Evolutionary conservation across 37 sponge, comb jelly and placozoan genomes (phyloP).

Genomic region (Halichondria panicea): DNA sequence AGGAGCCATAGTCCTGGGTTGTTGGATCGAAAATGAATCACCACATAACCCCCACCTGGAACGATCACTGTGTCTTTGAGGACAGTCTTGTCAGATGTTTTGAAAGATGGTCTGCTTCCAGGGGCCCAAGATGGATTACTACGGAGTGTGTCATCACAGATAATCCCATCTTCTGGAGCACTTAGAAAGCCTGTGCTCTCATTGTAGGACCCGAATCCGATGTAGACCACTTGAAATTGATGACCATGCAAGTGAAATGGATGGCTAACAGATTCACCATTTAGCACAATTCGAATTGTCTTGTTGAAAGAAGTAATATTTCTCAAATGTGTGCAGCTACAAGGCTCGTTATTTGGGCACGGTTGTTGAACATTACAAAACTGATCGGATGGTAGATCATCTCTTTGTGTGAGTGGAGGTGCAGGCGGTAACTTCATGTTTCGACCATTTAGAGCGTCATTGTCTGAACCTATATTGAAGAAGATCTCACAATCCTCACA

Average conservation of each 20-base stretch:
- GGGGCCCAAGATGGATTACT: conserved; percentile 3
- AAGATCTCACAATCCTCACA: conserved; percentile 31
- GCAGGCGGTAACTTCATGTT: conserved; percentile 52
- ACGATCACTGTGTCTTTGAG: conserved; percentile 85
- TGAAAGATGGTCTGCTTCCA: conserved; percentile 1
- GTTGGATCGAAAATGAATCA: conserved; percentile 68
- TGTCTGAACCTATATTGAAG: conserved; percentile 75
- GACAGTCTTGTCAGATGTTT: conserved; percentile 15
- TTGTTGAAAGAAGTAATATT: conserved; percentile 15
- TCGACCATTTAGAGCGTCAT: conserved; percentile 68
- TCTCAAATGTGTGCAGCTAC: conserved; percentile 7
- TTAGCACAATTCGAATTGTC: conserved; percentile 29
- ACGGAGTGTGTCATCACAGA: conserved; percentile 39
- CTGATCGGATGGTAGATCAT: neutral
- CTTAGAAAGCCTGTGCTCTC: neutral
- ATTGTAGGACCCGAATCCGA: conserved; percentile 63
- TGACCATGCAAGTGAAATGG: conserved; percentile 81
- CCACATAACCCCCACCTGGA: conserved; percentile 84
- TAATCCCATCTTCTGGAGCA: conserved; percentile 10
- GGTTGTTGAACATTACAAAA: conserved; percentile 7
- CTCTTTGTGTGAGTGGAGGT: conserved; percentile 33
- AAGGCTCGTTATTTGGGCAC: neutral
- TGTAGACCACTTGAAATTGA: conserved; percentile 62
- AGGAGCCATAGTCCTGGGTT: conserved; percentile 94
- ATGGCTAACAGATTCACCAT: conserved; percentile 29